Percentiles rank a stretch among this genome's conserved stretches.
Conservation (phyloP, 2,888 invertebrate species). For the Hyppa rectilinea region DNA sequence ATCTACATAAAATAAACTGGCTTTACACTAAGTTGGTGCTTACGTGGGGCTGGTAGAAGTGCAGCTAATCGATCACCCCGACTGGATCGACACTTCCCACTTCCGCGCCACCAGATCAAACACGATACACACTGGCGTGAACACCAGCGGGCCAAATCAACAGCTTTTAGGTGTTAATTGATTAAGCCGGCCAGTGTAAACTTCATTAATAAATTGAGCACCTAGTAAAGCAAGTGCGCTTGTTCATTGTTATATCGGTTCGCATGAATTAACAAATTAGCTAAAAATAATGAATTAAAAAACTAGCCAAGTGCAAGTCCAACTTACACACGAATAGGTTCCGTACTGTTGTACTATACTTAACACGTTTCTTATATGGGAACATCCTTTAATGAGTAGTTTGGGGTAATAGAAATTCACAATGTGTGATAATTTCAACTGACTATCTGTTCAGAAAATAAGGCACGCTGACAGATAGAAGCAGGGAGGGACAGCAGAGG, state of each 20-base stretch:
- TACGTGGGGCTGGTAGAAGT: conserved; percentile 29
- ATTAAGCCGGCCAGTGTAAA: conserved; percentile 1
- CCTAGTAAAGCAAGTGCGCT: background rate
- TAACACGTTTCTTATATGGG: too few species aligned
- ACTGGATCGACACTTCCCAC: conserved; percentile 52
- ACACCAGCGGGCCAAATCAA: conserved; percentile 15
- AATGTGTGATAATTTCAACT: too few species aligned
- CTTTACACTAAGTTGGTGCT: background rate
- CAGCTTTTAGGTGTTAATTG: conserved; percentile 15
- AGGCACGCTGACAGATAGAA: too few species aligned
- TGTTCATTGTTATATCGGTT: conserved; percentile 27
- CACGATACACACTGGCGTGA: conserved; percentile 25
- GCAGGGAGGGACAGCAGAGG: too few species aligned
- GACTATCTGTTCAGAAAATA: too few species aligned
- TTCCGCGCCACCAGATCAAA: conserved; percentile 55
- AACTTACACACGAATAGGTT: too few species aligned
- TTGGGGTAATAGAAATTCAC: too few species aligned
- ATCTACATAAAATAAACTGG: conserved; percentile 9
- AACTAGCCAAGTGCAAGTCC: too few species aligned
- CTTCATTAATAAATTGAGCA: conserved; percentile 30
- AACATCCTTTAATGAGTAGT: too few species aligned
- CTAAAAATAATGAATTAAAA: too few species aligned
- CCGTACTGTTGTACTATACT: too few species aligned
- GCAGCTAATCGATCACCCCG: conserved; percentile 47
- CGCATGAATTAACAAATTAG: conserved; percentile 18